Conservation (phyloP, 2,113 vertebrate genomes). For the Polypterus senegalus region DNA sequence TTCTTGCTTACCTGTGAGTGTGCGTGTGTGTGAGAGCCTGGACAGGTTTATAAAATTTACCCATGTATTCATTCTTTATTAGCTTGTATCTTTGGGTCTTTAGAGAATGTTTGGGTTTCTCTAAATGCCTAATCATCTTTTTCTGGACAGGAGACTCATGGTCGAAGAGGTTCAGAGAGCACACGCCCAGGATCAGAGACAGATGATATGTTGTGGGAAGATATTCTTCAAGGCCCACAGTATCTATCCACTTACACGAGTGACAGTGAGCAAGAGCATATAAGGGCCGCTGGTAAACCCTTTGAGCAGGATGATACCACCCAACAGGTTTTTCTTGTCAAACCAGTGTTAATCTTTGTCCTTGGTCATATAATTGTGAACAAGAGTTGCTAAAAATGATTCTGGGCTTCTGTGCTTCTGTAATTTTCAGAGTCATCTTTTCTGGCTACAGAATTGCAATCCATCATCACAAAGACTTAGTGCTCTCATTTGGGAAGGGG, state of each 20-base stretch:
- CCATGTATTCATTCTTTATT: no score
- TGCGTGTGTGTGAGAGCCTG: no score
- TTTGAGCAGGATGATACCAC: neutral
- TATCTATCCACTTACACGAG: conserved; percentile 73
- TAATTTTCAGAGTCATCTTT: conserved; percentile 63
- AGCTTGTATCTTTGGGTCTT: no score
- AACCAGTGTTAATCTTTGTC: neutral
- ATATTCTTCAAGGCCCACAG: conserved; percentile 80
- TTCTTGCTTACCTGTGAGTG: no score
- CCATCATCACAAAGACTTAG: conserved; percentile 85
- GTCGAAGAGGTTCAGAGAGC: conserved; percentile 53
- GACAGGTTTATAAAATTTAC: no score
- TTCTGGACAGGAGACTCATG: neutral
- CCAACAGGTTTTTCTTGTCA: no score
- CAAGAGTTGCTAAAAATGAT: neutral
- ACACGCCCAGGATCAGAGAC: conserved; percentile 81
- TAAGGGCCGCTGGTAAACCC: neutral
- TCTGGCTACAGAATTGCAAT: conserved; percentile 88
- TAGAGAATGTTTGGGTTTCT: no score
- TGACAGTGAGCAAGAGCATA: conserved; percentile 58
- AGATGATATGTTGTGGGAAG: conserved; percentile 88
- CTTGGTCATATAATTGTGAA: neutral
- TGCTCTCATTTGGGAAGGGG: conserved; percentile 92
- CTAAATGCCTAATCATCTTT: no score
- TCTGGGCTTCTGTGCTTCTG: conserved; percentile 1